These are phyloP conservation scores for Cassiopea andromeda DNA, from an alignment of 30 jellyfish, hydroid and myxozoan species.

Conservation along the genomic window DNA sequence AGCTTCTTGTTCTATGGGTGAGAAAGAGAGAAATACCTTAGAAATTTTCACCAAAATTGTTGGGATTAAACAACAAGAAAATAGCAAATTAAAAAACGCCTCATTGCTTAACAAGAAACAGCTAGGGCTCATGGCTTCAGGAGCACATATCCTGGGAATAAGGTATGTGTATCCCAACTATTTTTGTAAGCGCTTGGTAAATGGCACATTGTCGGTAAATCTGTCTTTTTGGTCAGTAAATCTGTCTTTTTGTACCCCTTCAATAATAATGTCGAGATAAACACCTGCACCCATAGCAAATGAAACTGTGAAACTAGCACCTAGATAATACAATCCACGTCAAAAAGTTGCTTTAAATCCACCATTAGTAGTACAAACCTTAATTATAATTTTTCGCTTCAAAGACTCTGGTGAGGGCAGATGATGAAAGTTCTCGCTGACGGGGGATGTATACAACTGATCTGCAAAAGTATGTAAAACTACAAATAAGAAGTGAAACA, in stretches of 20 bases:
- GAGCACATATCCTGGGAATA: too few relatives aligned
- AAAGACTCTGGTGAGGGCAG: conserved; percentile 88
- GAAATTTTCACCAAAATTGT: background rate
- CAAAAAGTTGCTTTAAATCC: background rate
- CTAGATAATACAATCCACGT: background rate
- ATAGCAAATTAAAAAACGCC: background rate
- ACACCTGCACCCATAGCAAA: too few relatives aligned
- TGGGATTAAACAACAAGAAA: background rate
- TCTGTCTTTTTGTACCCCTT: too few relatives aligned
- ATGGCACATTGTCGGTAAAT: too few relatives aligned
- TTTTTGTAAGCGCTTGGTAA: too few relatives aligned
- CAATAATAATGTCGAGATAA: too few relatives aligned
- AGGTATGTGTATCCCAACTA: too few relatives aligned
- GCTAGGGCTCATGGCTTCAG: too few relatives aligned
- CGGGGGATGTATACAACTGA: conserved; percentile 57
- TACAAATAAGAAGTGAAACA: background rate
- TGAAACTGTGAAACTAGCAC: too few relatives aligned
- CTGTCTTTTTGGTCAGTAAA: too few relatives aligned
- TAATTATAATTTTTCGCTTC: conserved; percentile 73
- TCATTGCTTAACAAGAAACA: too few relatives aligned
- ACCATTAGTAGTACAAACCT: conserved; percentile 43
- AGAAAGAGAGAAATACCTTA: background rate
- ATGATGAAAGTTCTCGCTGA: conserved; percentile 46
- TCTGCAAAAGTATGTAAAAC: conserved; percentile 32
- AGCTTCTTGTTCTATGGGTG: conserved; percentile 75